These are phyloP conservation scores for Timema cristinae DNA, from an alignment of 2,888 invertebrate species.

Conservation along the genomic window DNA sequence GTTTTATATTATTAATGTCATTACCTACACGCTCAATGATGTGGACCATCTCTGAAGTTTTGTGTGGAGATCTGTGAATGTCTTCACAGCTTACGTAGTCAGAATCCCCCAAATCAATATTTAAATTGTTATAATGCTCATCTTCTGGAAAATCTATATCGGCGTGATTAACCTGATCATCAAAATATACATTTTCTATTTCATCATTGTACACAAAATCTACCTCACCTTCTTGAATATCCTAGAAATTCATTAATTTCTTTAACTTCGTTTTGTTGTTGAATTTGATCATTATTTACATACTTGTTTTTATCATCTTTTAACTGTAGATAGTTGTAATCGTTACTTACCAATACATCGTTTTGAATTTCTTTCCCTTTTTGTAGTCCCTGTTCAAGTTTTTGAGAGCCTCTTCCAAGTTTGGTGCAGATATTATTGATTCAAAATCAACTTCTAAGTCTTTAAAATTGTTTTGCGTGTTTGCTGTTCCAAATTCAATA, in stretches of 20 bases:
- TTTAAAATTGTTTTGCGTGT: too few relatives aligned
- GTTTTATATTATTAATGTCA: background rate
- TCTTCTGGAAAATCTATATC: background rate
- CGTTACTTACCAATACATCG: background rate
- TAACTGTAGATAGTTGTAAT: too few relatives aligned
- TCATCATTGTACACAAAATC: too few relatives aligned
- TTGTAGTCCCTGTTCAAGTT: conserved; percentile 29
- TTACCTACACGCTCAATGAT: background rate
- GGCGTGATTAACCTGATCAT: too few relatives aligned
- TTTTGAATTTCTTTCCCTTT: conserved; percentile 15
- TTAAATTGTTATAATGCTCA: conserved; percentile 5
- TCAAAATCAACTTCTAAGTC: conserved; percentile 42
- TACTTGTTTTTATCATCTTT: too few relatives aligned
- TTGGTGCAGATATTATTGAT: conserved; percentile 40
- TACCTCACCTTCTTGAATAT: too few relatives aligned
- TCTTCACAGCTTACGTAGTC: conserved; percentile 55
- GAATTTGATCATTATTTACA: too few relatives aligned
- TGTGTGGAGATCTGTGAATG: conserved; percentile 43
- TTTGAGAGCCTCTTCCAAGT: conserved; percentile 34
- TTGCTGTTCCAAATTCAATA: conserved; percentile 20
- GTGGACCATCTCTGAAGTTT: conserved; percentile 39
- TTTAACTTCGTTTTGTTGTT: too few relatives aligned
- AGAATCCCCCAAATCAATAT: conserved; percentile 47
- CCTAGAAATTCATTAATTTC: too few relatives aligned
- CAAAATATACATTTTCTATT: too few relatives aligned